Conservation (phyloP, 2,888 invertebrate genomes). For the Operophtera brumata region DNA sequence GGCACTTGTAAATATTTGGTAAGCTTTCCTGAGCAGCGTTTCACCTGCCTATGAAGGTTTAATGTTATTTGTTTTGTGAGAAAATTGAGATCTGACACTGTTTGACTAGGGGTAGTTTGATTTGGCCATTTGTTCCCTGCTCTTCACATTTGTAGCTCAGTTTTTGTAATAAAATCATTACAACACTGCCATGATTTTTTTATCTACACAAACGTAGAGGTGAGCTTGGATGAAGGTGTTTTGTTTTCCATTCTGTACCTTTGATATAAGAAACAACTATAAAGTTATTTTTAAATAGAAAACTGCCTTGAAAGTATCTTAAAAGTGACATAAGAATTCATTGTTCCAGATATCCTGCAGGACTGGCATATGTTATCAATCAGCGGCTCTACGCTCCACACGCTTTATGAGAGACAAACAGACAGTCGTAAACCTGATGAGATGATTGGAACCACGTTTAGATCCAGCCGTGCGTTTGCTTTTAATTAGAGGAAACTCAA, state of each 20-base stretch:
- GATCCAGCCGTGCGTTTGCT: constrained; percentile 61
- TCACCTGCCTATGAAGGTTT: constrained; percentile 38
- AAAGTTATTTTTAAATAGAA: too few relatives aligned
- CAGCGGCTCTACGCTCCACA: constrained; percentile 63
- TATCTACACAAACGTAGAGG: not conserved
- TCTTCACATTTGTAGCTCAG: not conserved
- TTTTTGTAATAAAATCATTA: not conserved
- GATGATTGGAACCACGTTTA: constrained; percentile 75
- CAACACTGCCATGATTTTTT: too few relatives aligned
- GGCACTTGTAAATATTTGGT: constrained; percentile 76
- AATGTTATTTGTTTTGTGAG: constrained; percentile 59
- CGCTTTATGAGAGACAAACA: constrained; percentile 61
- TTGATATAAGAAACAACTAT: too few relatives aligned
- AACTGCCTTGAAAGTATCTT: constrained; percentile 7
- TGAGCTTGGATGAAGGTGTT: too few relatives aligned
- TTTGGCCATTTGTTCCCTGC: constrained; percentile 12
- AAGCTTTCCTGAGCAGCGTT: constrained; percentile 57
- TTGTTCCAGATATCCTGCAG: constrained; percentile 39
- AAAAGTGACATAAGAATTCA: constrained; percentile 37
- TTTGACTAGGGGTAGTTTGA: constrained; percentile 18
- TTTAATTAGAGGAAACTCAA: constrained; percentile 71
- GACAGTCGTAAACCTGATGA: constrained; percentile 72
- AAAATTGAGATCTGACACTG: constrained; percentile 36
- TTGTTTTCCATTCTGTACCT: too few relatives aligned
- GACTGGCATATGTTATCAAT: constrained; percentile 72